A percentile compares a stretch with the other conserved stretches of the same genome.
Evolutionary conservation across 2,113 vertebrate genomes (phyloP).

Genomic region (Colossoma macropomum): DNA sequence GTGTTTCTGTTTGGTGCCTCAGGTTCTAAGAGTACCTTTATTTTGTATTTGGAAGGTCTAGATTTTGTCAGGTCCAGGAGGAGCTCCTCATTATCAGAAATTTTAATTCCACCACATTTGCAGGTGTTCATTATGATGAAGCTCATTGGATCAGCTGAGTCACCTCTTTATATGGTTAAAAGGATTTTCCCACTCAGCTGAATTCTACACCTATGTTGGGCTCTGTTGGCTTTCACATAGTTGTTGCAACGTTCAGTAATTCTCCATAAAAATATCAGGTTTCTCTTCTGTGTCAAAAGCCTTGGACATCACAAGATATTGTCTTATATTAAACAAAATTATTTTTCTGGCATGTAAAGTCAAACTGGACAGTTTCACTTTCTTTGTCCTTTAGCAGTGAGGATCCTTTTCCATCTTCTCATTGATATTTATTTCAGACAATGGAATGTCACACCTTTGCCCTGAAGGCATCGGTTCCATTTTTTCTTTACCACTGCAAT

Average conservation of each 20-base stretch:
- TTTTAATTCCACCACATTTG: neutral
- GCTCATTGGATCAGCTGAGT: neutral
- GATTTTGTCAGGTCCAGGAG: neutral
- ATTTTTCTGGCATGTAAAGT: too few species aligned
- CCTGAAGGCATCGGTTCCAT: constrained; percentile 36
- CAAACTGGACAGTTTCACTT: neutral
- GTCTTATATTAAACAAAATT: neutral
- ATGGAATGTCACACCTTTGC: constrained; percentile 4
- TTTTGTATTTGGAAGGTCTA: neutral
- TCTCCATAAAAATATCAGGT: neutral
- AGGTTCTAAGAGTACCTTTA: neutral
- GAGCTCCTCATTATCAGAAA: neutral
- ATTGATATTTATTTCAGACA: constrained; percentile 10
- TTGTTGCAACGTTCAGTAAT: neutral
- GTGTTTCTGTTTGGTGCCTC: neutral
- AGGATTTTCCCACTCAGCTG: neutral
- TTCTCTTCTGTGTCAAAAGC: neutral
- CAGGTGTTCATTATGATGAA: neutral
- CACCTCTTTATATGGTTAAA: neutral
- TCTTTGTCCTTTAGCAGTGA: too few species aligned
- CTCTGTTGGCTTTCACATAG: neutral
- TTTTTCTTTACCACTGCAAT: constrained; percentile 51
- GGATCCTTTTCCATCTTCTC: too few species aligned
- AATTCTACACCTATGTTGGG: neutral
- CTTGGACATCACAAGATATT: neutral